These are phyloP conservation scores for Aplysina aerophoba DNA, from an alignment of 37 sponge, comb jelly and placozoan species.

Conservation along the genomic window DNA sequence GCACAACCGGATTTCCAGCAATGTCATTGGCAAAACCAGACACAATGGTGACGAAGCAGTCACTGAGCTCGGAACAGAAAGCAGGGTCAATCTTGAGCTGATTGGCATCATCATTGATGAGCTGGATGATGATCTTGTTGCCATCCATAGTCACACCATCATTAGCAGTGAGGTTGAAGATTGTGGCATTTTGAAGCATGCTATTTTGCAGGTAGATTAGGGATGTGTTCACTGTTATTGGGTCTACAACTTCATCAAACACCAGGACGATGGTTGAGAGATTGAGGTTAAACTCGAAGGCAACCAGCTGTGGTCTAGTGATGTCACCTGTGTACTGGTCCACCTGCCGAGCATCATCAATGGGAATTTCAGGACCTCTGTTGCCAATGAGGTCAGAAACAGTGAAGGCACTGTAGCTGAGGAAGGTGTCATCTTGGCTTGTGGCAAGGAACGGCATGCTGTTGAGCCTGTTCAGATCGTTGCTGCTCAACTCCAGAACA, in stretches of 20 bases:
- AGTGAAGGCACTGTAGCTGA: conserved; percentile 46
- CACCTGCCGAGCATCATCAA: conserved; percentile 65
- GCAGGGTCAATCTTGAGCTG: conserved; percentile 43
- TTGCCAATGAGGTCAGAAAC: conserved; percentile 69
- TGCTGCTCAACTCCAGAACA: conserved; percentile 48
- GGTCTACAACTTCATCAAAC: conserved; percentile 75
- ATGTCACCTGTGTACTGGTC: conserved; percentile 42
- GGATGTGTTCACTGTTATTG: conserved; percentile 63
- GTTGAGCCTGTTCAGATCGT: conserved; percentile 78
- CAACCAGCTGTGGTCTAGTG: conserved; percentile 56
- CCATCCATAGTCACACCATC: conserved; percentile 23
- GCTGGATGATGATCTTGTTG: conserved; percentile 51
- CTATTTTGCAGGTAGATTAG: conserved; percentile 49
- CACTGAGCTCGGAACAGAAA: conserved; percentile 36
- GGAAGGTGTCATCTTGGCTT: conserved; percentile 55
- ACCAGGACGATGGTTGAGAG: conserved; percentile 59
- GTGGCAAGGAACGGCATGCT: conserved; percentile 58
- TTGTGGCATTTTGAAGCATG: not conserved
- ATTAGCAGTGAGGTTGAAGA: conserved; percentile 48
- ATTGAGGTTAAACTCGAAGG: conserved; percentile 75
- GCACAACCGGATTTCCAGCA: conserved; percentile 68
- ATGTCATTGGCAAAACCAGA: conserved; percentile 73
- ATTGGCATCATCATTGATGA: conserved; percentile 67
- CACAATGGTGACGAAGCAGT: conserved; percentile 62
- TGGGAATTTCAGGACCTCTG: conserved; percentile 49